Evolutionary conservation across 2,113 vertebrate species (phyloP), one percentile per base, ranked within the genome.

Genomic region (Menura novaehollandiae): DNA sequence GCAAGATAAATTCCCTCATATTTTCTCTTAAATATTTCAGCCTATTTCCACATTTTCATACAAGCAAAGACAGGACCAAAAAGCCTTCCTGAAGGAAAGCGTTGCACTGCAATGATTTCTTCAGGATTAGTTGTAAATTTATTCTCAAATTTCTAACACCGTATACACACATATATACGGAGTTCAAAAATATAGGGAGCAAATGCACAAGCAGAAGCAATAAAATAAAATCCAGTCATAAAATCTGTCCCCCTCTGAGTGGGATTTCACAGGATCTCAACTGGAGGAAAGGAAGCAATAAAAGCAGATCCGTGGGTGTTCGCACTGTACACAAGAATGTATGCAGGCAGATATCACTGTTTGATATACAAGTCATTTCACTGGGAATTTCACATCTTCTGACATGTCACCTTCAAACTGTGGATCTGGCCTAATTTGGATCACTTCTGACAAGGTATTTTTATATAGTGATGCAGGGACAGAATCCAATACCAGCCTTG

Each of bases 231-330:
- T 33, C 27, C 33, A 89, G 52, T n/a, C 78, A 72, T 49, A 92
- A 95, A 93, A 82, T 33, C 39, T 93, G 69, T 39, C 64, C 56
- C 66, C 33, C 56, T 67, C 35, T 2, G 33, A 92, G 91, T 71
- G 66, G 79, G 88, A 90, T 88, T 96, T 95, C 82, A 90, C 82
- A 71, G 82, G 51, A 92, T 72, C 60, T 79, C 78, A 59, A 20
- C 23, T 43, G 82, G 16, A 90, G 52, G 56, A n/a, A 78, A 58
- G 63, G 15, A 84, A 32, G 90, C 74, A 94, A 62, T 74, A 71
- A 91, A 94, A 88, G 58, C 9, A 3, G 67, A 79, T 75, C 82
- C 9, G 85, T 85, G 85, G 82, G 71, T 72, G 85, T 89, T 85
- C 8, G 0, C 41, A 6, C 64, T 11, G 6, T 21, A 55, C 69